Conservation (phyloP, 2,113 vertebrate species). For the Salminus brasiliensis region DNA sequence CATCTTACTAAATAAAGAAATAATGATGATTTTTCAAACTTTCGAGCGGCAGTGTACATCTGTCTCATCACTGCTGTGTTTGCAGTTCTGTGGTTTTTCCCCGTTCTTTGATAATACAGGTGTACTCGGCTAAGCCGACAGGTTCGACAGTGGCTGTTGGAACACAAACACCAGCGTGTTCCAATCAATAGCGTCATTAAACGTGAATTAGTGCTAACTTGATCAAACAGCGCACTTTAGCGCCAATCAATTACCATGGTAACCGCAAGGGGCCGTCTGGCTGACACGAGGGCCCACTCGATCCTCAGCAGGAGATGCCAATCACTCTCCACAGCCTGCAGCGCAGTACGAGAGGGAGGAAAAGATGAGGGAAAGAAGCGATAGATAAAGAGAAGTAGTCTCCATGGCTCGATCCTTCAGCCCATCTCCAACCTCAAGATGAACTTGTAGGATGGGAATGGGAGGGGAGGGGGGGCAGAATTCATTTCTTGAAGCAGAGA, state of each 20-base stretch:
- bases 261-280: conserved; percentile 40
- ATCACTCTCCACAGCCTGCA: conserved; percentile 44
- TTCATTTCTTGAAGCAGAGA: conserved; percentile 1
- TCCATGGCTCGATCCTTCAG: conserved; percentile 30
- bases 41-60: too few relatives aligned
- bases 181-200: conserved; percentile 59
- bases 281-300: conserved; percentile 31
- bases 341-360: conserved; percentile 23
- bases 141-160: conserved; percentile 49
- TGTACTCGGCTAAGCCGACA: conserved; percentile 52
- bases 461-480: neutral
- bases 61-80: conserved; percentile 9
- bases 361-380: conserved; percentile 28
- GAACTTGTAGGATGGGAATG: neutral
- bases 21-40: too few relatives aligned
- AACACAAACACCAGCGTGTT: conserved; percentile 52
- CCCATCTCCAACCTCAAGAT: conserved; percentile 22
- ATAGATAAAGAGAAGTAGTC: conserved; percentile 18
- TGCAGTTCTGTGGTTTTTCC: conserved; percentile 36
- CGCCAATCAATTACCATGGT: conserved; percentile 52
- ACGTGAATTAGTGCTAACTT: conserved; percentile 55
- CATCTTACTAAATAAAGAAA: too few relatives aligned
- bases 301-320: conserved; percentile 34
- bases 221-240: conserved; percentile 54
- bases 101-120: conserved; percentile 33